phyloP scores from a whole-genome alignment of 1,140 invertebrate species.

The Bombyx mori region DNA sequence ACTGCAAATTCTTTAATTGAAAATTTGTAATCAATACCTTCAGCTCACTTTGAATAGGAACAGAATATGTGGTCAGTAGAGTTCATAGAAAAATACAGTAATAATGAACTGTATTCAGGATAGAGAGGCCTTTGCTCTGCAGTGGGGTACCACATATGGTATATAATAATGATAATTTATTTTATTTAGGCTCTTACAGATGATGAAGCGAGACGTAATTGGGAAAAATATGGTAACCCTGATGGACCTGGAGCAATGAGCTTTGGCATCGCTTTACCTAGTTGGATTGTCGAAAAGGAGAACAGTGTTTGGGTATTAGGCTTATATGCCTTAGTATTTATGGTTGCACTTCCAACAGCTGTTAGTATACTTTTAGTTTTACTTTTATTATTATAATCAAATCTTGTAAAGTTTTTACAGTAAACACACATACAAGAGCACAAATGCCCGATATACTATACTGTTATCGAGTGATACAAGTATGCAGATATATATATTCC shows the following conservation, averaged over 20 bases:
- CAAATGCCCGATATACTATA: too few relatives aligned
- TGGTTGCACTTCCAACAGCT: slow-evolving; percentile 94
- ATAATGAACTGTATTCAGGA: too few relatives aligned
- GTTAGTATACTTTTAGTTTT: slow-evolving; percentile 54
- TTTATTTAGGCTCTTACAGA: slow-evolving; percentile 86
- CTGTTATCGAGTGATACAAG: too few relatives aligned
- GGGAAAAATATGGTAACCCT: slow-evolving; percentile 99
- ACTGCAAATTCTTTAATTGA: too few relatives aligned
- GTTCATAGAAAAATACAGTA: too few relatives aligned
- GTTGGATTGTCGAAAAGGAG: slow-evolving; percentile 99
- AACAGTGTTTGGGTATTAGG: slow-evolving; percentile 98
- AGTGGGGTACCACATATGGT: too few relatives aligned
- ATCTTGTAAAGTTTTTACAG: too few relatives aligned
- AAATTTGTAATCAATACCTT: too few relatives aligned
- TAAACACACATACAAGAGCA: background rate
- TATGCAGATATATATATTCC: too few relatives aligned
- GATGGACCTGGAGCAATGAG: slow-evolving; percentile 99
- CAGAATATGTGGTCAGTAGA: too few relatives aligned
- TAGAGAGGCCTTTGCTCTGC: too few relatives aligned
- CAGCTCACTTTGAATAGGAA: too few relatives aligned
- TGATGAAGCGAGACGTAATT: slow-evolving; percentile 96
- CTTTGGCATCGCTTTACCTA: slow-evolving; percentile 98
- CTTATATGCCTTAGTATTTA: slow-evolving; percentile 96
- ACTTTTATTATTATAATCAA: background rate
- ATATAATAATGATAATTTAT: background rate